phyloP scores from a whole-genome alignment of 2,797 vertebrate species.

The Lithobates sylvaticus region DNA sequence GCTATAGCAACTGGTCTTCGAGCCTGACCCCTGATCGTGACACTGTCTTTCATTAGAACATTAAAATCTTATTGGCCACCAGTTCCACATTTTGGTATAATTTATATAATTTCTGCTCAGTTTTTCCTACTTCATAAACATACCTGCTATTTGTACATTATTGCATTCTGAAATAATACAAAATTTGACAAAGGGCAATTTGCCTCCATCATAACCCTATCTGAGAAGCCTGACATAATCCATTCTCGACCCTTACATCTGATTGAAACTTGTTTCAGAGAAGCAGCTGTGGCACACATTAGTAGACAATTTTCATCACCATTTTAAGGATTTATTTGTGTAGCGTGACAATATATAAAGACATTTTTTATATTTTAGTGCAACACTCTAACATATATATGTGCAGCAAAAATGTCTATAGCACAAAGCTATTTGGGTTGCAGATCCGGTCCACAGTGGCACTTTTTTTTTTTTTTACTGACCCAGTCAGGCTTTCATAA shows the following conservation, averaged over 20 bases:
- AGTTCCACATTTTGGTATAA: no score
- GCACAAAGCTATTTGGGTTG: conserved; percentile 10
- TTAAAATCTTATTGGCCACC: no score
- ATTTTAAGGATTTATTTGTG: conserved; percentile 30
- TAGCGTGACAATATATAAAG: conserved; percentile 29
- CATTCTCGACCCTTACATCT: neutral
- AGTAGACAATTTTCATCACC: neutral
- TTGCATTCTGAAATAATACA: neutral
- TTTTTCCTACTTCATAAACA: no score
- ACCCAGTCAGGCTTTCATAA: conserved; percentile 37
- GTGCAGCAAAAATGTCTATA: conserved; percentile 32
- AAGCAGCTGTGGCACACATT: neutral
- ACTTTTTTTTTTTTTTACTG: conserved; percentile 34
- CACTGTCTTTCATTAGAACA: no score
- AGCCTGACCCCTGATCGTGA: no score
- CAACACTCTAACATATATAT: conserved; percentile 30
- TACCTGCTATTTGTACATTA: no score
- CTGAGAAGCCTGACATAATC: neutral
- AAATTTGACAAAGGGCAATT: neutral
- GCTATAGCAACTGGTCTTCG: no score
- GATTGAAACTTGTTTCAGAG: neutral
- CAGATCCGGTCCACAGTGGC: conserved; percentile 45
- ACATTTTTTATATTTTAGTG: conserved; percentile 32
- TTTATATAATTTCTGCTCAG: no score
- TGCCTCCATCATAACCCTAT: neutral